These are phyloP conservation scores for Spheniscus mendiculus DNA, from an alignment of 2,113 vertebrate genomes.

Conservation along the genomic window DNA sequence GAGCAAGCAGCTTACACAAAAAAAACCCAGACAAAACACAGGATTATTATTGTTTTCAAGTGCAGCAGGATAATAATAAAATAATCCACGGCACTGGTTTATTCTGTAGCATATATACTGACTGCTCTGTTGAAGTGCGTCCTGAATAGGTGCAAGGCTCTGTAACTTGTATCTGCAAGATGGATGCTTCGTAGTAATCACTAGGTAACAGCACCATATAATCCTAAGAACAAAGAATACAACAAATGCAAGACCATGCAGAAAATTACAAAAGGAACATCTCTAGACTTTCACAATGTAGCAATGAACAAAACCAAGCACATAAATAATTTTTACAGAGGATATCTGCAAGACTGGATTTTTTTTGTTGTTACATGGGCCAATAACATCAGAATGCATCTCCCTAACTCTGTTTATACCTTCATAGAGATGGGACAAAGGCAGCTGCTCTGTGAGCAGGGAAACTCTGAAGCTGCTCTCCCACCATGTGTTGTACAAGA, in stretches of 20 bases:
- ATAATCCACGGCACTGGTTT: not conserved
- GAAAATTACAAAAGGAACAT: not conserved
- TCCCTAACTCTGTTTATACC: not conserved
- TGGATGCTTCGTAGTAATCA: conserved; percentile 87
- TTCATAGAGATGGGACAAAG: not conserved
- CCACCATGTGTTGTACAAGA: not conserved
- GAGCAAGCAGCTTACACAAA: conserved; percentile 84
- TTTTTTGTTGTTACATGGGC: not conserved
- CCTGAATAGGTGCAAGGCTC: conserved; percentile 79
- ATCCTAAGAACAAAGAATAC: conserved; percentile 77
- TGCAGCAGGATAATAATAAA: not conserved
- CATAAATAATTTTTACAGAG: not conserved
- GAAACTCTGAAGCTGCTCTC: not conserved
- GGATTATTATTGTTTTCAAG: conserved; percentile 3
- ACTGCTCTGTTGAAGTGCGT: conserved; percentile 76
- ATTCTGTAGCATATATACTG: conserved; percentile 52
- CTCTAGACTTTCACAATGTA: not conserved
- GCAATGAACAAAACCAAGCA: not conserved
- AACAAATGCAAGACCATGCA: not conserved
- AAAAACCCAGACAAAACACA: not conserved
- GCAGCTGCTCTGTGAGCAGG: not conserved
- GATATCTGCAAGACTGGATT: not conserved
- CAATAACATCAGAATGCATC: not conserved
- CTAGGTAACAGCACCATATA: conserved; percentile 91
- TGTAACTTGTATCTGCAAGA: conserved; percentile 83